These are phyloP conservation scores for Leptopilina boulardi DNA, from an alignment of 1,140 invertebrate genomes.

Conservation along the genomic window DNA sequence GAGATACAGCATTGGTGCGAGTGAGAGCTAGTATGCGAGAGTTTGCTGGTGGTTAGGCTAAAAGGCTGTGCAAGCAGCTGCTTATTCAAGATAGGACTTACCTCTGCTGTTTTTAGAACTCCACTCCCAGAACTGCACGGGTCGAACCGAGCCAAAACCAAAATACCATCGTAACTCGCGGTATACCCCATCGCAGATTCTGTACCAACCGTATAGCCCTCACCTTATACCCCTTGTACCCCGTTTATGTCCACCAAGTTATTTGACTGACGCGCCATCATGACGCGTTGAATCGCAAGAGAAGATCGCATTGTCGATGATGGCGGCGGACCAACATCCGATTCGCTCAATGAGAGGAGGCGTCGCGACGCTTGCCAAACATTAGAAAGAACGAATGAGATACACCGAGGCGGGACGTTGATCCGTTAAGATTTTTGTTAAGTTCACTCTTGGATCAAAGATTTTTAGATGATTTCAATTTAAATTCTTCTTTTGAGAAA, in stretches of 20 bases:
- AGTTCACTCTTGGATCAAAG: background rate
- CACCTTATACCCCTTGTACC: slow-evolving; percentile 24
- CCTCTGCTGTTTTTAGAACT: slow-evolving; percentile 77
- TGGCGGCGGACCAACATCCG: slow-evolving; percentile 15
- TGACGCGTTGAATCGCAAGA: slow-evolving; percentile 4
- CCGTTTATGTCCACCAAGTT: background rate
- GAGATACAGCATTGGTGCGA: slow-evolving; percentile 38
- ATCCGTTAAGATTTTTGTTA: background rate
- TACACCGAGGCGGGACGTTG: slow-evolving; percentile 26
- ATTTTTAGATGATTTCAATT: too few relatives aligned
- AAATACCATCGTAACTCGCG: slow-evolving; percentile 69
- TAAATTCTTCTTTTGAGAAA: too few relatives aligned
- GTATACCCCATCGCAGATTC: slow-evolving; percentile 39
- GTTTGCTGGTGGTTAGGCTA: slow-evolving; percentile 37
- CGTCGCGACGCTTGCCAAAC: slow-evolving; percentile 26
- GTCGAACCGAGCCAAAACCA: slow-evolving; percentile 76
- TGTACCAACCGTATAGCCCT: slow-evolving; percentile 36
- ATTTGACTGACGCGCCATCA: slow-evolving; percentile 23
- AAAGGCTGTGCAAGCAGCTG: slow-evolving; percentile 38
- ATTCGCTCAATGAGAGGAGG: background rate
- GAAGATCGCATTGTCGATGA: slow-evolving; percentile 5
- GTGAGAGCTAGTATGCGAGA: slow-evolving; percentile 38
- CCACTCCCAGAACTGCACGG: slow-evolving; percentile 75
- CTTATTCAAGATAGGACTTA: slow-evolving; percentile 65
- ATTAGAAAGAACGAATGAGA: slow-evolving; percentile 15